Percentiles rank a stretch among this genome's conserved stretches.
phyloP scores from a whole-genome alignment of 1,140 invertebrate species.

The Hyphantria cunea region DNA sequence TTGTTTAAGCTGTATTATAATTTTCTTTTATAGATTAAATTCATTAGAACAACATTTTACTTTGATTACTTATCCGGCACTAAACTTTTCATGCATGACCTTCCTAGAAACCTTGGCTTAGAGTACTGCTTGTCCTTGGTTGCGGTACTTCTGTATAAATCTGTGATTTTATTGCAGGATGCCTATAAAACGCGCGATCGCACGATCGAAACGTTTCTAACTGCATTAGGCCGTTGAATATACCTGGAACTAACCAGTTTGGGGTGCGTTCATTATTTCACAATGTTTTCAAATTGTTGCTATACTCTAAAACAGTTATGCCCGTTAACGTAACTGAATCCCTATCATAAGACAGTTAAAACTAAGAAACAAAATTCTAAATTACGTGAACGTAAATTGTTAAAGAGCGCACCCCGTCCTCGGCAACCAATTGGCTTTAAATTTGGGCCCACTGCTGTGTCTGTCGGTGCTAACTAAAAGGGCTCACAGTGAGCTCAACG shows the following conservation, averaged over 20 bases:
- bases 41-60: slow-evolving; percentile 32
- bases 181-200: slow-evolving; percentile 11
- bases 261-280: no score
- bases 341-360: no score
- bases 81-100: slow-evolving; percentile 41
- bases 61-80: slow-evolving; percentile 36
- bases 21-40: slow-evolving; percentile 43
- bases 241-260: no score
- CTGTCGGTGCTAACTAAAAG: no score
- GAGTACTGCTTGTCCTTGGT: slow-evolving; percentile 38
- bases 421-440: slow-evolving; percentile 9
- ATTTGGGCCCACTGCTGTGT: no score
- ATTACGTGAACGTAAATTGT: no score
- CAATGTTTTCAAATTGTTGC: no score
- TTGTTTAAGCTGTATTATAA: slow-evolving; percentile 38
- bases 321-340: slow-evolving; percentile 1
- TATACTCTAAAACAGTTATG: no score
- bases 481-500: no score
- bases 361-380: no score
- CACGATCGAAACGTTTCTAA: slow-evolving; percentile 2
- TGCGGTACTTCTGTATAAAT: slow-evolving; percentile 35
- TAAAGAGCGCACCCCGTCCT: slow-evolving; percentile 1
- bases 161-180: slow-evolving; percentile 41
- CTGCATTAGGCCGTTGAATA: no score
- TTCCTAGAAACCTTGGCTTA: slow-evolving; percentile 26